Base-by-base conservation (phyloP, 2,113 vertebrate species). In the Anarrhichthys ocellatus region DNA sequence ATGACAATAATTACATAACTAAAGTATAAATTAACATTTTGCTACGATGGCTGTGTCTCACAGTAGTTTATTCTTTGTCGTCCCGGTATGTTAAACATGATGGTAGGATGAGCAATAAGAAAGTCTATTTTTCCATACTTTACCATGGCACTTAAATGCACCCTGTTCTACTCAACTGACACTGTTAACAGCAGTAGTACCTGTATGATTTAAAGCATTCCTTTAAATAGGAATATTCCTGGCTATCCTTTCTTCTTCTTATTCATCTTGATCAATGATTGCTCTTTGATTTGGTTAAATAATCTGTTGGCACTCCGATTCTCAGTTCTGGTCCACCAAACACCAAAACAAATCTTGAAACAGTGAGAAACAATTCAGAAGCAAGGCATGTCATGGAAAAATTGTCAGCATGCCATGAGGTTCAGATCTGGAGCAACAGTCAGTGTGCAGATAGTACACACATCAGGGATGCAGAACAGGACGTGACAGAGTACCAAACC, bases 401-500 rank as follows among this genome's bases (percentile, higher is more conserved):
- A 54, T 32, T 73, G 18, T 40, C 64, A 61, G 48, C 58, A 29
- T 75, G 59, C 59, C 62, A 18, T 2, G 36, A 67, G 67, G 10
- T 9, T 71, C 70, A 32, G 3, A 56, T 70, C 24, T 71, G 42
- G 20, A 73, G 27, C 48, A 76, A 62, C 48, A 73, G 70, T 18
- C 64, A 68, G 72, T 58, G 58, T 40, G 65, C 54, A 73, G 52
- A 46, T 34, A 48, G 24, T 32, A 62, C n/a, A 66, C 42, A 65
- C 79, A 65, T 67, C 50, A 63, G 74, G 59, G 56, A 65, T 20
- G 56, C 36, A 38, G 38, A 40, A 40, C 38, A 67, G 64, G 40
- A 82, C 67, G 42, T 58, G 79, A 72, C 77, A 72, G 73, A 70
- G 59, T 9, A 14, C 80, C 58, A 78, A 65, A 64, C n/a, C 50